A percentile compares a stretch with the other conserved stretches of the same genome.
These are phyloP conservation scores for Dipus sagitta DNA, from an alignment of 2,797 vertebrate genomes.

Conservation along the genomic window DNA sequence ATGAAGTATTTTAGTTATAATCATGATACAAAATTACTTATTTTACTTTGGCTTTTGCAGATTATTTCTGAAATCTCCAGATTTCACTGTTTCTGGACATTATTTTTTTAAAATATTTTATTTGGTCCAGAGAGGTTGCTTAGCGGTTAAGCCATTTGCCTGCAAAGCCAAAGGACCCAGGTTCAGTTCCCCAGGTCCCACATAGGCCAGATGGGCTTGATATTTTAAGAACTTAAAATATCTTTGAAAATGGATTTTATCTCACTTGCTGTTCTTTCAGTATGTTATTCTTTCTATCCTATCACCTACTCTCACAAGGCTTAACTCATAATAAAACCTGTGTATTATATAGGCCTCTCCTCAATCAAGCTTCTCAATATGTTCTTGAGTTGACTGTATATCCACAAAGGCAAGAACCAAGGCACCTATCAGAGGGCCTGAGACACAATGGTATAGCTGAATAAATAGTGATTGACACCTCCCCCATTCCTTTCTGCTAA, in stretches of 20 bases:
- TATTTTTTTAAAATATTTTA: background rate
- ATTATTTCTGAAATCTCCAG: constrained; percentile 13
- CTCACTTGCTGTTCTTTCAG: background rate
- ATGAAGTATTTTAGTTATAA: constrained; percentile 1
- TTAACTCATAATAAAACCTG: background rate
- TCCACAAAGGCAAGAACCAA: background rate
- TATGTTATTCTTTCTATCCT: background rate
- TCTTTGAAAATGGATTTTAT: constrained; percentile 8
- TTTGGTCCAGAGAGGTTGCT: too few species aligned
- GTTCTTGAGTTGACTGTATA: background rate
- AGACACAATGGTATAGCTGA: background rate
- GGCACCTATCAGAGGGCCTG: background rate
- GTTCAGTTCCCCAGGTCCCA: too few species aligned
- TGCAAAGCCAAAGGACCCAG: too few species aligned
- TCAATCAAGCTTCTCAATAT: background rate
- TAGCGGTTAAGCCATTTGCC: too few species aligned
- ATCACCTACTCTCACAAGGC: background rate
- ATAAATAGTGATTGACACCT: background rate
- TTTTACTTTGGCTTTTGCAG: background rate
- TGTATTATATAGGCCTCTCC: background rate
- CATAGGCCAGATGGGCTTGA: too few species aligned
- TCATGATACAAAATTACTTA: background rate
- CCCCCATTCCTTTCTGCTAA: background rate
- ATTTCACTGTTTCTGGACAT: background rate
- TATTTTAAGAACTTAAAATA: background rate